These are phyloP conservation scores for Athene cunicularia DNA, from an alignment of 2,113 vertebrate species.

Conservation along the genomic window DNA sequence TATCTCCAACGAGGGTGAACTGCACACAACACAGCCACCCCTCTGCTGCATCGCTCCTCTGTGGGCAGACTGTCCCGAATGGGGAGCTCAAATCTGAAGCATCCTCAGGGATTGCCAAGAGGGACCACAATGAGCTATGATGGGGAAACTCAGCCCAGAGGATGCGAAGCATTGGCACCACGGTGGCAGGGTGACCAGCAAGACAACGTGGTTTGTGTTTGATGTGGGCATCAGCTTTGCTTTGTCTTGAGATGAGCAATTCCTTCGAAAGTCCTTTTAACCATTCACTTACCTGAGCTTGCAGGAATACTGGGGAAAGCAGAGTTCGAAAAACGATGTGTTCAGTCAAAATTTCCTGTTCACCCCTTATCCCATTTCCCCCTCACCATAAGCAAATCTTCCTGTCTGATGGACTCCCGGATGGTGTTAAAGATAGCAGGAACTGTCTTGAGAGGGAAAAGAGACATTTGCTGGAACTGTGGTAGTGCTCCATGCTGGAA, in stretches of 20 bases:
- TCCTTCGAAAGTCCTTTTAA: not conserved
- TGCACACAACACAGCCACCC: rapidly evolving
- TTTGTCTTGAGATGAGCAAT: not conserved
- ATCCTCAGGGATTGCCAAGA: not conserved
- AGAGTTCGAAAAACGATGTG: rapidly evolving
- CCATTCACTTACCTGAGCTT: not conserved
- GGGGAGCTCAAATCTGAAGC: not conserved
- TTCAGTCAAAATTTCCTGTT: not conserved
- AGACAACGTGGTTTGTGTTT: not conserved
- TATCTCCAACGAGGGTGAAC: not conserved
- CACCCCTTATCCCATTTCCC: not conserved
- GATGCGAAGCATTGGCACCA: rapidly evolving
- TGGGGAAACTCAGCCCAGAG: not conserved
- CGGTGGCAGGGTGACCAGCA: not conserved
- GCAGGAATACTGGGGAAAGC: not conserved
- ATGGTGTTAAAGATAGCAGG: not conserved
- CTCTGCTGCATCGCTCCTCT: not conserved
- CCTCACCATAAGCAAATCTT: not conserved
- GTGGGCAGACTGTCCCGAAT: not conserved
- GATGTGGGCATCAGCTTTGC: not conserved
- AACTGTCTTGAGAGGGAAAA: not conserved
- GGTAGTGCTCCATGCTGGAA: not conserved
- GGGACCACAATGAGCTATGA: not conserved
- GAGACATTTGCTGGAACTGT: not conserved
- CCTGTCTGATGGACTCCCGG: not conserved